Conservation (phyloP, 2,797 vertebrate species). For the Mustela erminea region DNA sequence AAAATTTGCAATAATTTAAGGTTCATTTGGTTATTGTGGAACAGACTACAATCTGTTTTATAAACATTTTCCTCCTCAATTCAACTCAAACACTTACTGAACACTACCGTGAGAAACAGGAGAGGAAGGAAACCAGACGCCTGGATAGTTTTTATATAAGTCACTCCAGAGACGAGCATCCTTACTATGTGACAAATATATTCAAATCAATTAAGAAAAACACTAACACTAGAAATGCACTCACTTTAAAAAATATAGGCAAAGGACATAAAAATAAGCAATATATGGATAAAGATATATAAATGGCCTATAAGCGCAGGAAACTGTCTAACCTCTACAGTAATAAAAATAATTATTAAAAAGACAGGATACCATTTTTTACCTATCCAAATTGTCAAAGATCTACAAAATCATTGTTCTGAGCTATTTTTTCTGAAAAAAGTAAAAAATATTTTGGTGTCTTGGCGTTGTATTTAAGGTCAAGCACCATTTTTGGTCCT, state of each 20-base stretch:
- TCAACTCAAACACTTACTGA: slow-evolving; percentile 45
- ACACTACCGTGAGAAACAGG: not conserved
- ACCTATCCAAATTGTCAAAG: not conserved
- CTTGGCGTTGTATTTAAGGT: not conserved
- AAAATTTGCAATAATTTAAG: slow-evolving; percentile 21
- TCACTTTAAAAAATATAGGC: not conserved
- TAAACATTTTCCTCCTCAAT: slow-evolving; percentile 39
- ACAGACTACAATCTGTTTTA: not conserved
- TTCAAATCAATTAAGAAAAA: not conserved
- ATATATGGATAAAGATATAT: not conserved
- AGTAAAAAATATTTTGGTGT: not conserved
- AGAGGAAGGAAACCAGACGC: slow-evolving; percentile 21
- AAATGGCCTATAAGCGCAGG: not conserved
- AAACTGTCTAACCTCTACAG: not conserved
- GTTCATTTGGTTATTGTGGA: not conserved
- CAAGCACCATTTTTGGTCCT: not conserved
- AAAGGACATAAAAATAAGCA: slow-evolving; percentile 12
- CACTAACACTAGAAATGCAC: not conserved
- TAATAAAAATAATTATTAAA: not conserved
- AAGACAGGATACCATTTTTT: not conserved
- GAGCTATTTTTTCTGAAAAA: not conserved
- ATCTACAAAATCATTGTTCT: not conserved
- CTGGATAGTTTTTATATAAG: not conserved
- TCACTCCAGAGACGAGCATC: slow-evolving; percentile 19
- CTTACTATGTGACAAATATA: not conserved